Conservation (phyloP, 23 tunicate species). For the Phallusia fumigata region DNA sequence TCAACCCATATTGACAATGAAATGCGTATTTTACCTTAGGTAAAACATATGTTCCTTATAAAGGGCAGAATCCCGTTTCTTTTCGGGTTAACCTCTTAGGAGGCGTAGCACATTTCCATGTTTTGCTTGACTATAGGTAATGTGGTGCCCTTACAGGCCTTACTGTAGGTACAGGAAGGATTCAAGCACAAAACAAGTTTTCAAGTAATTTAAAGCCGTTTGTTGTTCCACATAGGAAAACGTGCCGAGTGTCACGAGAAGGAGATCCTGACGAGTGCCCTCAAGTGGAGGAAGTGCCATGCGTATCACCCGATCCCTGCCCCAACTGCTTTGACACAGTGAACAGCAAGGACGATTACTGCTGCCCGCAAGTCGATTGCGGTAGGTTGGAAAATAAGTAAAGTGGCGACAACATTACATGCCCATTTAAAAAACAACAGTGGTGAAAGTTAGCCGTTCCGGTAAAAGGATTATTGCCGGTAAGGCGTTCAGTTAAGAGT, state of each 20-base stretch:
- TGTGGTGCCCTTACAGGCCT: too few species aligned
- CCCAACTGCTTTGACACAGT: constrained; percentile 24
- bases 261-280: constrained; percentile 29
- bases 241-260: constrained; percentile 26
- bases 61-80: too few species aligned
- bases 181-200: too few species aligned
- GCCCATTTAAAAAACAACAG: not conserved
- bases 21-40: too few species aligned
- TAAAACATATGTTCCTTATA: too few species aligned
- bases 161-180: too few species aligned
- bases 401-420: too few species aligned
- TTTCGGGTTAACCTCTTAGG: too few species aligned
- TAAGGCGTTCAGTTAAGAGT: not conserved
- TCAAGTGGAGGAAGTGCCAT: constrained; percentile 32
- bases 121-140: too few species aligned
- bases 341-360: constrained; percentile 35
- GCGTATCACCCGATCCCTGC: constrained; percentile 29
- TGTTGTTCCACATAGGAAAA: constrained; percentile 4
- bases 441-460: not conserved
- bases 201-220: not conserved
- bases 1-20: too few species aligned
- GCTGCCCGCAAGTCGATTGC: constrained; percentile 28
- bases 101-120: too few species aligned
- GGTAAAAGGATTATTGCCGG: too few species aligned
- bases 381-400: not conserved